Evolutionary conservation across 2,113 vertebrate species (phyloP).

Genomic region (Pyrgilauda ruficollis): DNA sequence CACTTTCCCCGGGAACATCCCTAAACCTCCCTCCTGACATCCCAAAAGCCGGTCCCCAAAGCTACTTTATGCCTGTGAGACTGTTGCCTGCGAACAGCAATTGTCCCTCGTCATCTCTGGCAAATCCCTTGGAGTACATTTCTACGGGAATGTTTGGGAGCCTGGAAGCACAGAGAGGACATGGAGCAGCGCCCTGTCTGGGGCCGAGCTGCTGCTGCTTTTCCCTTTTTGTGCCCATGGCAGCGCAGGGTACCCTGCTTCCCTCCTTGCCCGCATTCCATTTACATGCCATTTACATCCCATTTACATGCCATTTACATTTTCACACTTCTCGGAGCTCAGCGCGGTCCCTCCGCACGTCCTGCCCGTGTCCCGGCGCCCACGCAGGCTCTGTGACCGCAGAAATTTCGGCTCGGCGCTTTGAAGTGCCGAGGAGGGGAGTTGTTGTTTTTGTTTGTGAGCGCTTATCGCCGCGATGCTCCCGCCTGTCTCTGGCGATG

Average conservation of each 20-base stretch:
- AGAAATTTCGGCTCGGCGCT: conserved; percentile 67
- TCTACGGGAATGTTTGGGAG: neutral
- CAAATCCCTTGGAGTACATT: neutral
- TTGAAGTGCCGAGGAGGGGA: conserved; percentile 82
- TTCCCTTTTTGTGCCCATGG: accelerated
- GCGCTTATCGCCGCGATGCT: conserved; percentile 70
- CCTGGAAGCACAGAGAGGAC: neutral
- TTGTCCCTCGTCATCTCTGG: accelerated
- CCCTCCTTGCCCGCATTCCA: neutral
- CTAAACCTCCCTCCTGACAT: neutral
- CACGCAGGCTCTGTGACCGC: conserved; percentile 19
- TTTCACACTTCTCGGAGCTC: neutral
- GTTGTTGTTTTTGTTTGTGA: conserved; percentile 83
- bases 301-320: too few relatives aligned
- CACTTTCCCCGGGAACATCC: neutral
- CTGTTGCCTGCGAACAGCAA: neutral
- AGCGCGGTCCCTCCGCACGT: accelerated
- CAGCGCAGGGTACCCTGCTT: neutral
- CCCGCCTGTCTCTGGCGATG: conserved; percentile 53
- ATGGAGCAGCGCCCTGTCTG: accelerated
- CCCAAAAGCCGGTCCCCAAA: accelerated
- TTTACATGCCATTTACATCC: too few relatives aligned
- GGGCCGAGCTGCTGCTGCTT: neutral
- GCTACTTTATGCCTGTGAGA: neutral
- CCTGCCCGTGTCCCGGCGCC: neutral